A percentile compares a stretch with the other conserved stretches of the same genome.
These are phyloP conservation scores for Antrozous pallidus DNA, from an alignment of 2,797 vertebrate species.

Conservation along the genomic window DNA sequence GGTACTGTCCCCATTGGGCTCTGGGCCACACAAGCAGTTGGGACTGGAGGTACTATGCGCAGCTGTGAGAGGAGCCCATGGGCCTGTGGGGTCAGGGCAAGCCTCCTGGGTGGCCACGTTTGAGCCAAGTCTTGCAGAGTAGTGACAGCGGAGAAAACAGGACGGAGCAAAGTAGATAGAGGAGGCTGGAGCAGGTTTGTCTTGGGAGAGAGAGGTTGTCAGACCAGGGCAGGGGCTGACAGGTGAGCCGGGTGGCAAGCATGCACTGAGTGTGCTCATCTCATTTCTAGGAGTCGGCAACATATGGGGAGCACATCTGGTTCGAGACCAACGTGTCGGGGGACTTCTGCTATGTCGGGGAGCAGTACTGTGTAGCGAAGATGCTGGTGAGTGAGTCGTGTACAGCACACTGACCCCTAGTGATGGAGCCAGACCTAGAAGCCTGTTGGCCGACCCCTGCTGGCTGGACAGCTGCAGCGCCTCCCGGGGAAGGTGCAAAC, in stretches of 20 bases:
- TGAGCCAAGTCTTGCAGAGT: background rate
- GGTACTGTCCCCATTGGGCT: background rate
- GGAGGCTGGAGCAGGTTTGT: background rate
- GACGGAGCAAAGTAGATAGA: background rate
- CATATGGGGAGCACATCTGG: slow-evolving; percentile 96
- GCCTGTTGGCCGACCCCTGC: background rate
- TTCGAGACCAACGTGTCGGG: slow-evolving; percentile 94
- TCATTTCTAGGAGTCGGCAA: slow-evolving; percentile 87
- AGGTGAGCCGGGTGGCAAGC: fast-evolving
- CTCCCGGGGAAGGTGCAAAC: background rate
- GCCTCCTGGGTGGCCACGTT: background rate
- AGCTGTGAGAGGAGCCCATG: background rate
- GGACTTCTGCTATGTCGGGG: slow-evolving; percentile 96
- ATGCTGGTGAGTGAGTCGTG: slow-evolving; percentile 87
- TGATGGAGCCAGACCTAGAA: background rate
- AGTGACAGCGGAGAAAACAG: background rate
- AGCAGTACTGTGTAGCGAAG: slow-evolving; percentile 94
- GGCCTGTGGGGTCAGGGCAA: background rate
- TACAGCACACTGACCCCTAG: slow-evolving; percentile 4
- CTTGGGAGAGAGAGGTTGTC: background rate
- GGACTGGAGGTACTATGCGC: background rate
- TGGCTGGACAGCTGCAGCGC: background rate
- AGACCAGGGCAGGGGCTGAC: background rate
- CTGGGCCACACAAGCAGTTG: background rate
- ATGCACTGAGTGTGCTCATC: background rate